Evolutionary conservation across 2,888 invertebrate species (phyloP), one percentile per base, ranked within the genome.

Genomic region (Scaptodrosophila latifasciaeformis): DNA sequence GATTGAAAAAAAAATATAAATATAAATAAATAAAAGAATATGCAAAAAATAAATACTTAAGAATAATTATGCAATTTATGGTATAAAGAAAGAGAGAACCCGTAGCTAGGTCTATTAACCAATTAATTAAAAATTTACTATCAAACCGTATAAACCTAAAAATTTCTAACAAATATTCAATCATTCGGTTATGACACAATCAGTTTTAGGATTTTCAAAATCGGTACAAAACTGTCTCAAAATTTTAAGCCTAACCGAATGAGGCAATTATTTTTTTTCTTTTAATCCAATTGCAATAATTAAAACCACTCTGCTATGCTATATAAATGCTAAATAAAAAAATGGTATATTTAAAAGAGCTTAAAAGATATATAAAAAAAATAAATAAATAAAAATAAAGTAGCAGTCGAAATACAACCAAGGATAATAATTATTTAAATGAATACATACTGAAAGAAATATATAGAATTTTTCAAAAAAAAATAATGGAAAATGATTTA

Each of bases 81-180:
- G 10, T 37, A 17, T 37, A 37, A 49, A 45, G 40, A 51, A 53
- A 27, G 40, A 48, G 35, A 42, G 6, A 49, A 56, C 24, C 40
- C 47, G 56, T 74, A 74, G 72, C 65, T 74, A 74, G 72, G 72
- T 59, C 70, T 70, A 70, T 70, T 70, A 72, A 57, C 43, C 54
- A 71, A 71, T 71, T 71, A 69, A 69, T 29, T n/a, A 17, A 27
- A 44, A 50, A 43, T 37, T 17, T 37, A 50, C 58, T 66, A 62
- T 24, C 4, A 24, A 24, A 24, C 4, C 24, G 3, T 24, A 45
- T 45, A 37, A 31, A 24, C 24, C 7, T 24, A 24, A 24, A 24
- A n/a, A n/a, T n/a, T n/a, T 24, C 24, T 24, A 24, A 24, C 24
- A 3, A 24, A 24, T 24, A 5, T 24, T 24, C 3, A 24, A 24